phyloP scores from a whole-genome alignment of 2,797 vertebrate species.

The Poeciliopsis presidionis region DNA sequence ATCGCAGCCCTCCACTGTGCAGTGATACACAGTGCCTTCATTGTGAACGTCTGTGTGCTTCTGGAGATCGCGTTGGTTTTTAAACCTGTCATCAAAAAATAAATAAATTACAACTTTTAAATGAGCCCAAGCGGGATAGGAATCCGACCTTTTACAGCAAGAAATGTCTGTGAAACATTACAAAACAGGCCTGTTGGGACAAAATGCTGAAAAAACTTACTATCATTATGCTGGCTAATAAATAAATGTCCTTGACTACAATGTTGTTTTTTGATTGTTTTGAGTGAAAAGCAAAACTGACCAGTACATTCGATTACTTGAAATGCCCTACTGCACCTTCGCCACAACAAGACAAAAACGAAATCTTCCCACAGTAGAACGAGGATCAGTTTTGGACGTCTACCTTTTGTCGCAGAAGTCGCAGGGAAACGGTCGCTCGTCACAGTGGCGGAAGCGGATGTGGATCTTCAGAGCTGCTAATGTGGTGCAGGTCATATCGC shows the following conservation, averaged over 20 bases:
- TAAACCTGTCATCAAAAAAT: slow-evolving; percentile 71
- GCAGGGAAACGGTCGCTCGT: slow-evolving; percentile 80
- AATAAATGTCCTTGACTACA: background rate
- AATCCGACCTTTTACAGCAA: background rate
- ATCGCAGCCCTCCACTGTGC: slow-evolving; percentile 79
- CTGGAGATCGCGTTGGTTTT: slow-evolving; percentile 81
- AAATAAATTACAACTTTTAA: background rate
- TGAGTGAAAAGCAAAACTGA: background rate
- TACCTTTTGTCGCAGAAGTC: slow-evolving; percentile 83
- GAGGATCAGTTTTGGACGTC: background rate
- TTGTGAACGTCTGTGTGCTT: slow-evolving; percentile 83
- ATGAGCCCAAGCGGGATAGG: background rate
- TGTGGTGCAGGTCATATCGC: slow-evolving; percentile 78
- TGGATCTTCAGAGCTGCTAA: slow-evolving; percentile 82
- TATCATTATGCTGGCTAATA: background rate
- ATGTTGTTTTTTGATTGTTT: background rate
- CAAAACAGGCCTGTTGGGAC: background rate
- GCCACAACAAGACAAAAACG: background rate
- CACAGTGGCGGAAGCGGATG: slow-evolving; percentile 80
- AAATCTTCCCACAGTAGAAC: background rate
- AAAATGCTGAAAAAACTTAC: background rate
- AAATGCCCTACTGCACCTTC: background rate
- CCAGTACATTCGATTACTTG: background rate
- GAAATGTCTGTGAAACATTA: background rate
- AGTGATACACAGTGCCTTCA: slow-evolving; percentile 83